Evolutionary conservation across 2,113 vertebrate species (phyloP).

Genomic region (Pygoscelis antarcticus): DNA sequence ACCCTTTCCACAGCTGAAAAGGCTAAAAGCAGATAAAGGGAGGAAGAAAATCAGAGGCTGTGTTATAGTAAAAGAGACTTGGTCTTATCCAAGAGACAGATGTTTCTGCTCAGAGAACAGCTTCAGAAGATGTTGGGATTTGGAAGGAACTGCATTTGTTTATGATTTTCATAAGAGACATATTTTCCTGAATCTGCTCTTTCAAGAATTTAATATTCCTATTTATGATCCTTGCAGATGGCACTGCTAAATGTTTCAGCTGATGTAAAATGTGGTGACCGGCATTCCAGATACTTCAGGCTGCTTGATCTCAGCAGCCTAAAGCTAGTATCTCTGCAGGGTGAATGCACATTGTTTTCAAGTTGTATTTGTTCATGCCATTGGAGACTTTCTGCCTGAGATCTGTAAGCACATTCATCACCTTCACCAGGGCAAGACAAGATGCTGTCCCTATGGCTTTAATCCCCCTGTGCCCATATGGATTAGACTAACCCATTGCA

Average conservation of each 20-base stretch:
- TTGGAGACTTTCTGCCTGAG: background rate
- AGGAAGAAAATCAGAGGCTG: background rate
- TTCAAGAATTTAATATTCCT: background rate
- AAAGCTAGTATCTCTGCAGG: background rate
- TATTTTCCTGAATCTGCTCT: background rate
- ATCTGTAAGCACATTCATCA: background rate
- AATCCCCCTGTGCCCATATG: accelerated
- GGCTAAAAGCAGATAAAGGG: background rate
- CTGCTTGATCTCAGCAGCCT: background rate
- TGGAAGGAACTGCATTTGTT: background rate
- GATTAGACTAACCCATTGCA: background rate
- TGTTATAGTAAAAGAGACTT: background rate
- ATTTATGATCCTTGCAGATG: background rate
- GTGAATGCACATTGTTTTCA: background rate
- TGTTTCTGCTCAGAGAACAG: background rate
- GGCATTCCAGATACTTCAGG: background rate
- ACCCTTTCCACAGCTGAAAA: background rate
- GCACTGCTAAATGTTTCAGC: background rate
- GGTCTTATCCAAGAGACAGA: background rate
- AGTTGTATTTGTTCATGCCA: background rate
- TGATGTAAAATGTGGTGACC: background rate
- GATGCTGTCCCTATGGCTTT: background rate
- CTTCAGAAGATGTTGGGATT: background rate
- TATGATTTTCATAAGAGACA: background rate
- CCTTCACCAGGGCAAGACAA: background rate